Conservation (phyloP, 2,797 vertebrate species). For the Pachyuromys duprasi region DNA sequence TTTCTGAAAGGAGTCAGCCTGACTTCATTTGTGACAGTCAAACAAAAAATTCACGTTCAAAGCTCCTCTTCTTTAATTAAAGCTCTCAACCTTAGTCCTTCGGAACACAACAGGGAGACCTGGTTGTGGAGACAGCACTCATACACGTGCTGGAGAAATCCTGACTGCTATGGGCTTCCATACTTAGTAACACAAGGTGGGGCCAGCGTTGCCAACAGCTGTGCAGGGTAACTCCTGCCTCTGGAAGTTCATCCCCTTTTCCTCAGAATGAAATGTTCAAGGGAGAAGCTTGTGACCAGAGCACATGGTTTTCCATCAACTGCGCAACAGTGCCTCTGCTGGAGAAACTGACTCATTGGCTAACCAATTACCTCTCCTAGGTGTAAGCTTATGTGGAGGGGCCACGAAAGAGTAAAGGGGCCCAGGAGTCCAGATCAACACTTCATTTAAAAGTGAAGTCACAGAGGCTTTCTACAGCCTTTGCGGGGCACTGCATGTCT, state of each 20-base stretch:
- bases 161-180: fast-evolving
- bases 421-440: not conserved
- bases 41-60: not conserved
- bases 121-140: fast-evolving
- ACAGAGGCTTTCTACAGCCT: constrained; percentile 35
- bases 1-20: not conserved
- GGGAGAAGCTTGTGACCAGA: not conserved
- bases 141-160: fast-evolving
- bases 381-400: not conserved
- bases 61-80: constrained; percentile 75
- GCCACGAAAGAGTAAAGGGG: not conserved
- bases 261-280: not conserved
- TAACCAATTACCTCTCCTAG: not conserved
- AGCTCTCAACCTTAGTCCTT: constrained; percentile 56
- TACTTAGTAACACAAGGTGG: fast-evolving
- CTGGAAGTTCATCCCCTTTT: not conserved
- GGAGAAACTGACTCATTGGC: constrained; percentile 10
- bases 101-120: not conserved
- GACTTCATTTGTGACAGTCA: not conserved
- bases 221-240: not conserved
- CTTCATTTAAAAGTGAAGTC: not conserved
- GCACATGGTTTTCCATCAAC: not conserved
- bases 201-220: fast-evolving
- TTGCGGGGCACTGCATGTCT: constrained; percentile 67
- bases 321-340: not conserved